Conservation (phyloP, 2,113 vertebrate genomes). For the human region DNA sequence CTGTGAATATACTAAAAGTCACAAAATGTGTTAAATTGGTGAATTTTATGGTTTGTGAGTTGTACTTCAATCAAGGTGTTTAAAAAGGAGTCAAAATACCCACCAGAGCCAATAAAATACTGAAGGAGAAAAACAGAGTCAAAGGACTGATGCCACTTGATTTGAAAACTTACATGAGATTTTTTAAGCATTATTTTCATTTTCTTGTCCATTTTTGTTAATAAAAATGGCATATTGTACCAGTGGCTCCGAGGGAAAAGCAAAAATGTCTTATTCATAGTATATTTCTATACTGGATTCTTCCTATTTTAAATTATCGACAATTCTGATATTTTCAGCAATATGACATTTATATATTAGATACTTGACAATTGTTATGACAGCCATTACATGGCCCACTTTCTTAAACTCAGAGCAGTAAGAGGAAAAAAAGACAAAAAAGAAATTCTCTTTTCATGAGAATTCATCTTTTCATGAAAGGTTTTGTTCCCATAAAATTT, state of each 20-base stretch:
- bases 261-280: not conserved
- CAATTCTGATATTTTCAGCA: slow-evolving; percentile 10
- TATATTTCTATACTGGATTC: not conserved
- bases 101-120: not conserved
- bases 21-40: not conserved
- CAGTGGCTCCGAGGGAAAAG: not conserved
- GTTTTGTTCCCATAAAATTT: slow-evolving; percentile 1
- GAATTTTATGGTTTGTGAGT: not conserved
- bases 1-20: not conserved
- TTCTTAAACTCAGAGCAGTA: not conserved
- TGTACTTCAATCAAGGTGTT: not conserved
- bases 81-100: not conserved
- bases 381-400: not conserved
- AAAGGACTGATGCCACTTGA: not conserved
- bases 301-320: slow-evolving; percentile 12
- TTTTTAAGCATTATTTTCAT: not conserved
- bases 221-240: not conserved
- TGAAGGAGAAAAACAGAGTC: not conserved
- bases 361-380: not conserved
- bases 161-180: not conserved
- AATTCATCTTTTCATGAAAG: not conserved
- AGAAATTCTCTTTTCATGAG: not conserved
- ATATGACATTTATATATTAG: slow-evolving; percentile 2
- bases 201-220: not conserved
- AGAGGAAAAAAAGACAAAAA: not conserved